Evolutionary conservation across 2,113 vertebrate species (phyloP).

Genomic region (Macrotus californicus): DNA sequence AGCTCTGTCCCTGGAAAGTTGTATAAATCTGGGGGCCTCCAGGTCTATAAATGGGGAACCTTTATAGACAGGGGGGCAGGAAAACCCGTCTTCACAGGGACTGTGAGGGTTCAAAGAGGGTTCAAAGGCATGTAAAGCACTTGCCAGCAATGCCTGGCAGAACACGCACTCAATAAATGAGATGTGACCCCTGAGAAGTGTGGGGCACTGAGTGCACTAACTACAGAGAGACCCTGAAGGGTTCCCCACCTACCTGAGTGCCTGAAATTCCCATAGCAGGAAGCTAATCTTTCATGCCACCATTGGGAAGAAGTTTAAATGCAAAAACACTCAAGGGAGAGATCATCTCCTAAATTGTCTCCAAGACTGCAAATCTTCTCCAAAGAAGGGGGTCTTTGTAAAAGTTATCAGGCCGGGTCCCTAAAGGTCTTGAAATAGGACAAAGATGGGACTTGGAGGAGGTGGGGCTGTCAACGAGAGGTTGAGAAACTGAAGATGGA

Average conservation of each 20-base stretch:
- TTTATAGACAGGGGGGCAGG: no score
- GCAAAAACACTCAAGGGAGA: not conserved
- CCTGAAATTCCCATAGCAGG: not conserved
- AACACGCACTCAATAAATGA: not conserved
- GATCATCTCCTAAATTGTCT: not conserved
- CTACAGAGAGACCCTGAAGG: not conserved
- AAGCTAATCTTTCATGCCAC: not conserved
- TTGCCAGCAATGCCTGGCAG: not conserved
- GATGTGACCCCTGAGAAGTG: not conserved
- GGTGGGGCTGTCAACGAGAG: not conserved
- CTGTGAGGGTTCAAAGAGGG: not conserved
- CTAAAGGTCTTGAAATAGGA: not conserved
- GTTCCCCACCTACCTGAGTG: not conserved
- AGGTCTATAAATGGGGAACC: not conserved
- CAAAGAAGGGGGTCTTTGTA: not conserved
- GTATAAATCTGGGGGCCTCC: not conserved
- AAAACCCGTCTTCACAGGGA: not conserved
- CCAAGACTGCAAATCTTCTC: not conserved
- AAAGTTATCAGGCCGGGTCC: not conserved
- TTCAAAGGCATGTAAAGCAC: not conserved
- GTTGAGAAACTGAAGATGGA: not conserved
- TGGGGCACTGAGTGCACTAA: not conserved
- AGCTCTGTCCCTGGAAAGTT: not conserved
- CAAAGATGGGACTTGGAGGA: not conserved
- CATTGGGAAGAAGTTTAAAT: not conserved